Percentiles rank a stretch among this genome's conserved stretches.
phyloP scores from a whole-genome alignment of 2,888 invertebrate species.

The Ellobium chinense region DNA sequence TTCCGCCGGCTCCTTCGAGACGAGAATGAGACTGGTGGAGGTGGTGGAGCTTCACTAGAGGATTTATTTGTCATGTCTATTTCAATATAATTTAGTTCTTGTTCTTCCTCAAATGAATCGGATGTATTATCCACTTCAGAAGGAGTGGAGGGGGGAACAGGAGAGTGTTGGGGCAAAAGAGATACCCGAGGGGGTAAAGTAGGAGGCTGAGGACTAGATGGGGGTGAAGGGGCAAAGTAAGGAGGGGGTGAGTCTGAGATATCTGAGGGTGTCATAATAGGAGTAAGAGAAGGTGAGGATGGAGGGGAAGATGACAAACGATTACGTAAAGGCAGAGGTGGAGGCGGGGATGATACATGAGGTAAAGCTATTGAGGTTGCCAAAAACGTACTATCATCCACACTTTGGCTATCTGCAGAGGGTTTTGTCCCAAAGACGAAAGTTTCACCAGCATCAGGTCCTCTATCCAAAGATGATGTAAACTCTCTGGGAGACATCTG shows the following conservation, averaged over 20 bases:
- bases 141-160: background rate
- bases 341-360: conserved; percentile 16
- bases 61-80: conserved; percentile 72
- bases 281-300: conserved; percentile 24
- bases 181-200: conserved; percentile 15
- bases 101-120: conserved; percentile 30
- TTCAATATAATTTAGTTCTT: conserved; percentile 76
- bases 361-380: background rate
- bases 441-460: background rate
- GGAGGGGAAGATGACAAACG: background rate
- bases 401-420: background rate
- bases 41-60: conserved; percentile 29
- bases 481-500: background rate
- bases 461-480: background rate
- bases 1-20: conserved; percentile 38
- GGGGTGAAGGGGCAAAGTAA: conserved; percentile 42
- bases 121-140: conserved; percentile 6
- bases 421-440: background rate
- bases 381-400: background rate
- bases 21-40: conserved; percentile 48
- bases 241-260: conserved; percentile 43
- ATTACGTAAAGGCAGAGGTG: conserved; percentile 12
- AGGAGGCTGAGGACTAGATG: conserved; percentile 25
- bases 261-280: conserved; percentile 24
- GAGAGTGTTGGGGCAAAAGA: background rate